These are phyloP conservation scores for Homalodisca vitripennis DNA, from an alignment of 1,140 invertebrate species.

Conservation along the genomic window DNA sequence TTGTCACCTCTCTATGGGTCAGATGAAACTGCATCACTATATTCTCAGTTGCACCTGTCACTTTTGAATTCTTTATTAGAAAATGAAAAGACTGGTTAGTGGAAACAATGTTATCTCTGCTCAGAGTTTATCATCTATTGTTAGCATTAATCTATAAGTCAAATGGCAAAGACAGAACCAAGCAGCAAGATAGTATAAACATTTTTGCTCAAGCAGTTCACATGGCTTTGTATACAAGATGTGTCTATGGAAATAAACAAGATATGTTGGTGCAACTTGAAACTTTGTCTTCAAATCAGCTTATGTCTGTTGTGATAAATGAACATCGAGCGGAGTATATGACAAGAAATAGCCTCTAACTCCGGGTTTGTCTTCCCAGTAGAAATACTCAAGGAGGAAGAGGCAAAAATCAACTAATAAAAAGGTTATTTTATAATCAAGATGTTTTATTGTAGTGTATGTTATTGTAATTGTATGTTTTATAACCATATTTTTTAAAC, in stretches of 20 bases:
- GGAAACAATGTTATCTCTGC: conserved; percentile 50
- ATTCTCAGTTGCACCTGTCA: conserved; percentile 62
- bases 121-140: conserved; percentile 45
- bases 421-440: conserved; percentile 19
- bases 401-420: not conserved
- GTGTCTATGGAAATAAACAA: conserved; percentile 72
- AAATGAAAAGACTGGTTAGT: conserved; percentile 17
- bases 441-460: too few species aligned
- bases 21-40: conserved; percentile 51
- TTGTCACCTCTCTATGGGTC: conserved; percentile 57
- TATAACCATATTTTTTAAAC: too few species aligned
- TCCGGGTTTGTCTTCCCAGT: conserved; percentile 18
- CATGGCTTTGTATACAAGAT: conserved; percentile 67
- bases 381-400: too few species aligned
- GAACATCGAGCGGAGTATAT: conserved; percentile 20
- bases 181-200: conserved; percentile 53
- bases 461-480: too few species aligned
- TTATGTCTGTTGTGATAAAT: conserved; percentile 36
- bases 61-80: conserved; percentile 50
- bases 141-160: conserved; percentile 17
- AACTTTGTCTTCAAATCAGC: conserved; percentile 45
- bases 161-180: conserved; percentile 11
- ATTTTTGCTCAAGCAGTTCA: conserved; percentile 75
- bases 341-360: conserved; percentile 22
- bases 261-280: conserved; percentile 48